Base-by-base conservation (phyloP, 1,140 invertebrate genomes). In the Monomorium pharaonis region DNA sequence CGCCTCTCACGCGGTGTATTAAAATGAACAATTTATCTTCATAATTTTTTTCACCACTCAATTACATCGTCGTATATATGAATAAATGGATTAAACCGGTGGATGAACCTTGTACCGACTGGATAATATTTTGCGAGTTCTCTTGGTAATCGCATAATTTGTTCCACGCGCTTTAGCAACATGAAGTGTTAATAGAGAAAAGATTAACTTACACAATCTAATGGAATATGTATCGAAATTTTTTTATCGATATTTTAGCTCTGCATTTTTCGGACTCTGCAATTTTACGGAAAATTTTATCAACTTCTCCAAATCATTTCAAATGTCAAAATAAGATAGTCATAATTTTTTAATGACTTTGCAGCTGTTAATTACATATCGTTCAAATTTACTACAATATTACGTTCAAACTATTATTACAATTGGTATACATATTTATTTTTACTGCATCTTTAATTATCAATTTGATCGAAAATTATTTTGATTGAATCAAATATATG, bases 101-200 rank as follows among this genome's bases (percentile, higher is more conserved):
- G n/a, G n/a, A n/a, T n/a, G n/a, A n/a, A 33, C 21, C 37, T 72
- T 14, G 27, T 70, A 70, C 3, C 33, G 4, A 16, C 3, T 78
- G 27, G 63, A 81, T 51, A 80, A 80, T 74, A 83, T 83, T 83
- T 83, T 3, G 37, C 37, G 67, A 83, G 27, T 37, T 58, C 51
- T 47, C 42, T 58, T n/a, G 30, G 14, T 80, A 69, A 69, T 81
- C 65, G 27, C 12, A 49, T 67, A 77, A 77, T 77, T 58, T 44
- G 24, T 44, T 81, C 49, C 49, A 18, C 9, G 24, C 24, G 51
- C 44, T 47, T 51, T 77, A 63, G 58, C 49, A 56, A 81, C 12
- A 44, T n/a, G 62, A 54, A 24, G 27, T 27, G 6, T 47, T 7
- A 18, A 44, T 44, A n/a, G n/a, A 30, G 0, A 44, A 14, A 30